These are phyloP conservation scores for Panthera tigris DNA, from an alignment of 2,113 vertebrate species.

Conservation along the genomic window DNA sequence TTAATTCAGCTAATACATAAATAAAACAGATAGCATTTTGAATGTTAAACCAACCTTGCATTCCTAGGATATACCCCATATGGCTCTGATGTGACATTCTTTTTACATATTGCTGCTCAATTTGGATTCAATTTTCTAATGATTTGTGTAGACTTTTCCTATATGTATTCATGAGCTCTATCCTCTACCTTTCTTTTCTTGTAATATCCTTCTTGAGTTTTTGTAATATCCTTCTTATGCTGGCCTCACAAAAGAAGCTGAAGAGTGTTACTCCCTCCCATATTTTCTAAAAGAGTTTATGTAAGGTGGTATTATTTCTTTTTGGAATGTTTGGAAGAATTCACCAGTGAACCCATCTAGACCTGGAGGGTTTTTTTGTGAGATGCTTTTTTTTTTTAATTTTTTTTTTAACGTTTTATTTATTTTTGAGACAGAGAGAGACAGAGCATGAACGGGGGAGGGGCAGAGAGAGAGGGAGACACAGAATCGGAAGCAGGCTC, in stretches of 20 bases:
- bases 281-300: neutral
- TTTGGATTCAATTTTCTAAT: neutral
- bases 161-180: neutral
- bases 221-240: neutral
- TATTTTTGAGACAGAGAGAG: no score
- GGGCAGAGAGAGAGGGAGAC: no score
- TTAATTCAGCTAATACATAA: neutral
- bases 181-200: neutral
- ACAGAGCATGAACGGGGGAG: no score
- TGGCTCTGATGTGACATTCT: neutral
- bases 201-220: neutral
- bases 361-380: neutral
- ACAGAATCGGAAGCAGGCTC: no score
- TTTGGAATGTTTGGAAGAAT: neutral
- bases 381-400: neutral
- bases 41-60: neutral
- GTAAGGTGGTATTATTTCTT: neutral
- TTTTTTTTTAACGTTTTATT: no score
- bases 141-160: neutral
- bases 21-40: neutral
- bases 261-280: neutral
- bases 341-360: neutral
- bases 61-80: neutral
- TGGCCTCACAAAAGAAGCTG: neutral
- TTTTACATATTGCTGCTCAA: neutral